Evolutionary conservation across 1,140 invertebrate species (phyloP), one percentile per base, ranked within the genome.

Genomic region (Cotesia glomerata): DNA sequence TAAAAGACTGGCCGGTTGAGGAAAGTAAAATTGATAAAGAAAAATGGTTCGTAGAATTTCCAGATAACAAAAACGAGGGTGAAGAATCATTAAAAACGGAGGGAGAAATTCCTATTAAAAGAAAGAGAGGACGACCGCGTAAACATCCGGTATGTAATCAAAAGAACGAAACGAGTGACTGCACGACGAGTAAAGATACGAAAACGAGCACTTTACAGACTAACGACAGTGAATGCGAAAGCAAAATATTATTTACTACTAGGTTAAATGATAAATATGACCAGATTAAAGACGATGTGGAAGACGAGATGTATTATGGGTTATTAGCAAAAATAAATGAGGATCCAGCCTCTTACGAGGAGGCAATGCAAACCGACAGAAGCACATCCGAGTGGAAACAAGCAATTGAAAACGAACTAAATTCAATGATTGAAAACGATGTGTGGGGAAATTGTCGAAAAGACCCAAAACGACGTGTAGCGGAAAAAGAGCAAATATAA

Each of bases 1-100:
- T 67, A n/a, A 72, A 72, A 72, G 70, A 71, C 32, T 71, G 61
- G 39, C 59, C 18, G 5, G 14, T 16, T 65, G 62, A 56, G 13
- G 52, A 63, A 35, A 49, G 3, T 11, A 9, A 71, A 39, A 39
- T 71, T 9, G 18, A 71, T 32, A 35, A 58, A 65, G 34, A 71
- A 7, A 54, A 65, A 18, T 71, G 62, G 62, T 65, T 71, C 56
- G 52, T 45, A 8, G 36, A 65, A 63, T 71, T 71, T 14, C 35
- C 18, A 39, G 58, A 64, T 36, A 49, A 16, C 8, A 61, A 63
- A 45, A 63, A 34, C 35, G 14, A 68, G n/a, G 0, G 34, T 3
- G 26, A 26, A 16, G 39, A 68, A 58, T 35, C 4, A n/a, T 68
- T 36, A 58, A 68, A 68, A 58, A 36, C 32, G 26, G 59, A 62